These are phyloP conservation scores for Sebastes elongatus DNA, from an alignment of 2,797 vertebrate genomes.

Conservation along the genomic window DNA sequence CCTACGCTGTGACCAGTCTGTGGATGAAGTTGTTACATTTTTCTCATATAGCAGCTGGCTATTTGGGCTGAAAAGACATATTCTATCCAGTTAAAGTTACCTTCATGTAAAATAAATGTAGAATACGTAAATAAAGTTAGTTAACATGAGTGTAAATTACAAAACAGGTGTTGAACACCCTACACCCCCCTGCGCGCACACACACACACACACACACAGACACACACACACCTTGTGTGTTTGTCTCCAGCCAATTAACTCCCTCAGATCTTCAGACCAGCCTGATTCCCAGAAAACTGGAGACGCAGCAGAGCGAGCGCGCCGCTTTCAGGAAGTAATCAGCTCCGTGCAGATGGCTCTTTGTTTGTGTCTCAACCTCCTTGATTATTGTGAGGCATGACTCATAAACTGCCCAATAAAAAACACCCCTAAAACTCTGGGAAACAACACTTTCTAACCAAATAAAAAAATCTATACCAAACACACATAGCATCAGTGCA, in stretches of 20 bases:
- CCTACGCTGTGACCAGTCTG: no score
- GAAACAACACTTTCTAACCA: constrained; percentile 36
- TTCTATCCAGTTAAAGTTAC: not conserved
- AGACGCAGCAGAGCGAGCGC: not conserved
- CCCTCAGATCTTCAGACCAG: constrained; percentile 27
- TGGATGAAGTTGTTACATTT: no score
- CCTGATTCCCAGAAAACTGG: constrained; percentile 19
- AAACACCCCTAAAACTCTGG: constrained; percentile 17
- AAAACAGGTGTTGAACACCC: constrained; percentile 36
- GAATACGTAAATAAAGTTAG: not conserved
- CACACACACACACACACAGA: not conserved
- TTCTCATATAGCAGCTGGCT: no score
- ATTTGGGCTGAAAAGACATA: not conserved
- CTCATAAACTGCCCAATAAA: constrained; percentile 50
- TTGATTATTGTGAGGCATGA: constrained; percentile 48
- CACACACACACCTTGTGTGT: constrained; percentile 32
- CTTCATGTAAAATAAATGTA: not conserved
- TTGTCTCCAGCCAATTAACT: constrained; percentile 49
- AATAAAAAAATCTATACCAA: not conserved
- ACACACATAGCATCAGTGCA: not conserved
- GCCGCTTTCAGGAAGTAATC: constrained; percentile 52
- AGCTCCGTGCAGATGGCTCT: constrained; percentile 58
- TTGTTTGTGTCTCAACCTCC: constrained; percentile 54
- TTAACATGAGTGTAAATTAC: not conserved
- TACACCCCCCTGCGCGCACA: not conserved